Percentiles rank a stretch among this genome's conserved stretches.
phyloP scores from a whole-genome alignment of 1,140 invertebrate species.

The Drosophila nikananu region DNA sequence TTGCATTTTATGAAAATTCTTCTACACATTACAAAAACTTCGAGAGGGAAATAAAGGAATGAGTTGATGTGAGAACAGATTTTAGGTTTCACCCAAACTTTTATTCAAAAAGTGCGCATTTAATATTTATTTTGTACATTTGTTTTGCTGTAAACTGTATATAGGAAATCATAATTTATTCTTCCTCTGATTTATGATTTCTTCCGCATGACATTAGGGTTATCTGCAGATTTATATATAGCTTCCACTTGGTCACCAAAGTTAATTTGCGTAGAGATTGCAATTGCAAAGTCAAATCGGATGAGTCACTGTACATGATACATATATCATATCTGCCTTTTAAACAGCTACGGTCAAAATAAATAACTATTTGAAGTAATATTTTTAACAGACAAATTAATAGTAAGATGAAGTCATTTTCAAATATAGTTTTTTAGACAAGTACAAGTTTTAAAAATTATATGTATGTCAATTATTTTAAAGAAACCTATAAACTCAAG shows the following conservation, averaged over 20 bases:
- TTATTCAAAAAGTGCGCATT: not conserved
- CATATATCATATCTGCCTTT: constrained; percentile 21
- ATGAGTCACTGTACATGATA: constrained; percentile 27
- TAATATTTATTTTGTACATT: not conserved
- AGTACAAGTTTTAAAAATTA: too few relatives aligned
- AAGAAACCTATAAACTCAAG: too few relatives aligned
- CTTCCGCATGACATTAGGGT: constrained; percentile 9
- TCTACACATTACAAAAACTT: not conserved
- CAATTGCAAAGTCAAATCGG: constrained; percentile 24
- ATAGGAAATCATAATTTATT: constrained; percentile 7
- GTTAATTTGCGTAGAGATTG: constrained; percentile 46
- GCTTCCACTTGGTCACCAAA: constrained; percentile 10
- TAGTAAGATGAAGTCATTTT: too few relatives aligned
- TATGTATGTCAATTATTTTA: too few relatives aligned
- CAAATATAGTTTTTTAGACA: not conserved
- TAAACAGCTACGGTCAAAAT: not conserved
- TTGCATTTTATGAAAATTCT: constrained; percentile 34
- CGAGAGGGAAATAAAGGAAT: not conserved
- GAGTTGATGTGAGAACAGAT: not conserved
- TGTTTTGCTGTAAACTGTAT: not conserved
- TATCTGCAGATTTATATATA: constrained; percentile 26
- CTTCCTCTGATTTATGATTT: constrained; percentile 16
- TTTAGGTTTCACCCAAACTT: not conserved
- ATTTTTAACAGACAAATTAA: not conserved
- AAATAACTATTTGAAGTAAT: not conserved